phyloP scores from a whole-genome alignment of 2,888 invertebrate genomes.

The Microctonus hyperodae region DNA sequence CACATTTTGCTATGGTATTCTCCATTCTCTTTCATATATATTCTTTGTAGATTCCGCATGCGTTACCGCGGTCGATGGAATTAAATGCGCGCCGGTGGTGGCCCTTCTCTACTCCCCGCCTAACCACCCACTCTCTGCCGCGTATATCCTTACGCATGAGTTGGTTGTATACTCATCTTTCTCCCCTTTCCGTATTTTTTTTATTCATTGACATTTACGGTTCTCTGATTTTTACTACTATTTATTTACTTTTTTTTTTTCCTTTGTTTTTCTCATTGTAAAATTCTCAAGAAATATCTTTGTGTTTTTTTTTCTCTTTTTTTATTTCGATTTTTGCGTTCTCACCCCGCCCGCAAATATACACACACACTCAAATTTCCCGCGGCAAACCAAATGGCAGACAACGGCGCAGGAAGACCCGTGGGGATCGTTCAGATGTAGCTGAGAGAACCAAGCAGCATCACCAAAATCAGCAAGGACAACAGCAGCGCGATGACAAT shows the following conservation, averaged over 20 bases:
- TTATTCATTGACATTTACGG: slow-evolving; percentile 29
- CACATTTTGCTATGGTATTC: slow-evolving; percentile 9
- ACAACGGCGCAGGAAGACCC: slow-evolving; percentile 60
- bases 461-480: slow-evolving; percentile 60
- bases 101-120: slow-evolving; percentile 39
- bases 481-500: slow-evolving; percentile 35
- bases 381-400: slow-evolving; percentile 50
- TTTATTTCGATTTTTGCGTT: slow-evolving; percentile 22
- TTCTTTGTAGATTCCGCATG: slow-evolving; percentile 63
- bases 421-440: slow-evolving; percentile 49
- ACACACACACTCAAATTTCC: slow-evolving; percentile 28
- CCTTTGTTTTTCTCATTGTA: slow-evolving; percentile 36
- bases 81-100: slow-evolving; percentile 61
- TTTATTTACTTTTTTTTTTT: slow-evolving; percentile 50
- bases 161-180: slow-evolving; percentile 17
- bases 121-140: slow-evolving; percentile 25
- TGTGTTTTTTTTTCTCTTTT: slow-evolving; percentile 25
- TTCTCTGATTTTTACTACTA: slow-evolving; percentile 45
- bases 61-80: slow-evolving; percentile 63
- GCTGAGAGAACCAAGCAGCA: slow-evolving; percentile 45
- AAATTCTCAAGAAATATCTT: slow-evolving; percentile 3
- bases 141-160: slow-evolving; percentile 36
- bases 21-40: slow-evolving; percentile 53
- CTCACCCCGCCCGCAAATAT: slow-evolving; percentile 14
- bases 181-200: slow-evolving; percentile 28